phyloP scores from a whole-genome alignment of 2,113 vertebrate species.

The Bungarus multicinctus region DNA sequence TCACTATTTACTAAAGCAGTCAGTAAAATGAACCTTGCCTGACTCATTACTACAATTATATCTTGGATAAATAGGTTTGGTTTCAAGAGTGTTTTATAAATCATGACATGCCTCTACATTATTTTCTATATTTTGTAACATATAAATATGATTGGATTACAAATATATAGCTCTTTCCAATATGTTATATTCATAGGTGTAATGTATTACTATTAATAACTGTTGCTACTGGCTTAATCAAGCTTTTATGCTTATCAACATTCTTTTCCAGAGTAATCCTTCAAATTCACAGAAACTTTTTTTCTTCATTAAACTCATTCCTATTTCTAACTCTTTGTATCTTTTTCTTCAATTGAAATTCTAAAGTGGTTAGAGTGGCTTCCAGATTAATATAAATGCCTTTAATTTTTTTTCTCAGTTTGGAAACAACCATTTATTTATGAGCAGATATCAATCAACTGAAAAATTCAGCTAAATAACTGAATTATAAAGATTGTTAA shows the following conservation, averaged over 20 bases:
- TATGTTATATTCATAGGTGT: neutral
- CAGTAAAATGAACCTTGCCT: neutral
- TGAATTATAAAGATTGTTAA: neutral
- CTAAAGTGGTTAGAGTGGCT: neutral
- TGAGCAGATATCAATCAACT: neutral
- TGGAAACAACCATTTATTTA: neutral
- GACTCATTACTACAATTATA: neutral
- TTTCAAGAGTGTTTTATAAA: neutral
- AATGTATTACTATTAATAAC: neutral
- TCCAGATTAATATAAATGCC: neutral
- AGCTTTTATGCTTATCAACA: neutral
- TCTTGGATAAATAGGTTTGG: neutral
- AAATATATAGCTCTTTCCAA: neutral
- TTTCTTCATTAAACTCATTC: constrained; percentile 18
- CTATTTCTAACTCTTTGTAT: neutral
- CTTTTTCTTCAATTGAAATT: constrained; percentile 27
- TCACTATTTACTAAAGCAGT: neutral
- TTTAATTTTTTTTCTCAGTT: too few species aligned
- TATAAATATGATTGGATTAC: neutral
- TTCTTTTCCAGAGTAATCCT: neutral
- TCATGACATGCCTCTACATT: neutral
- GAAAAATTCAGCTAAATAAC: neutral
- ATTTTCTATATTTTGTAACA: neutral
- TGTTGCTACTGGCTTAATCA: neutral
- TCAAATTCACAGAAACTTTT: neutral